A percentile compares a stretch with the other conserved stretches of the same genome.
These are phyloP conservation scores for Camarhynchus parvulus DNA, from an alignment of 2,113 vertebrate genomes.

Conservation along the genomic window DNA sequence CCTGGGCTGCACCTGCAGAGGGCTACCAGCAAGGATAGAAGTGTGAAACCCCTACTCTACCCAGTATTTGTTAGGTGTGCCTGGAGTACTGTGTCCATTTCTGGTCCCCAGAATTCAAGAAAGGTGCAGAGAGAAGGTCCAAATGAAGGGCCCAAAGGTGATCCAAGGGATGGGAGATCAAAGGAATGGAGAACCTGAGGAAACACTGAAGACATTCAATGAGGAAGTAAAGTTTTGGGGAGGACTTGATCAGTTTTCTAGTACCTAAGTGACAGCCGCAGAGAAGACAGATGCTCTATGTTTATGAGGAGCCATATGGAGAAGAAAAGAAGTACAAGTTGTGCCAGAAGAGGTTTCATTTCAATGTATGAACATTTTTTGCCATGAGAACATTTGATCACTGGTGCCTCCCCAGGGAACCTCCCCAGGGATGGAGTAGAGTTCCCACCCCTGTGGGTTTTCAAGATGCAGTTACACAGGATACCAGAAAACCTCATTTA, in stretches of 20 bases:
- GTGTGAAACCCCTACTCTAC: neutral
- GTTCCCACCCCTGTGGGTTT: neutral
- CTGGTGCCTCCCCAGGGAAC: neutral
- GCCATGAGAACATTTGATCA: neutral
- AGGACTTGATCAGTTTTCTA: neutral
- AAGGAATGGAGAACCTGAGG: neutral
- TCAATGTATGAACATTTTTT: neutral
- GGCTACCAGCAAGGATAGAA: neutral
- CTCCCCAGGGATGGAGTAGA: neutral
- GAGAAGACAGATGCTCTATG: neutral
- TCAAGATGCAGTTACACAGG: neutral
- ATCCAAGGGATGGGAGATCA: neutral
- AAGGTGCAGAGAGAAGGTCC: neutral
- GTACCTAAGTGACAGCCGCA: neutral
- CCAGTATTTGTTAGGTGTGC: fast-evolving
- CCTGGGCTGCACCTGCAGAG: neutral
- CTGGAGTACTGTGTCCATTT: neutral
- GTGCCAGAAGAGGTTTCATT: neutral
- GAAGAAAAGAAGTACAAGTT: neutral
- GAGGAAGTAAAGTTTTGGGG: neutral
- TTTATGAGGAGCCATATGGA: neutral
- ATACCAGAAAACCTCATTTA: neutral
- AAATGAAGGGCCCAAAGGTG: neutral
- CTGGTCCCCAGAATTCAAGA: neutral
- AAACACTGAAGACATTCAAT: neutral